phyloP scores from a whole-genome alignment of 2,888 invertebrate genomes.

The Ectemnius cavifrons region DNA sequence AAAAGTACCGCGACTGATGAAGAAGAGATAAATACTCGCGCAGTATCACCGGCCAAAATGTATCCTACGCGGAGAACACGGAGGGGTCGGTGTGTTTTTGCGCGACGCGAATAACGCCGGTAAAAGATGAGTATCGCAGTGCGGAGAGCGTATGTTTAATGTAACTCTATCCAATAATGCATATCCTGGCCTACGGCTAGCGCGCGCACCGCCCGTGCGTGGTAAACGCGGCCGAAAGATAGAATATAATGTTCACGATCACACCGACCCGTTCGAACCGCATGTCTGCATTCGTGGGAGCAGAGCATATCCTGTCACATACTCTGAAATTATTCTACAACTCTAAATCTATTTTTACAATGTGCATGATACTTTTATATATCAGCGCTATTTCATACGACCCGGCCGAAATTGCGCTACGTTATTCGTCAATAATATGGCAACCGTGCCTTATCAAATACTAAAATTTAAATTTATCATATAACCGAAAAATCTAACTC shows the following conservation, averaged over 20 bases:
- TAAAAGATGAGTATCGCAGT: slow-evolving; percentile 41
- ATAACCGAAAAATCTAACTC: no score
- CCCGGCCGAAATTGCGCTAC: no score
- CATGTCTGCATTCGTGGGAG: background rate
- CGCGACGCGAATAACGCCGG: slow-evolving; percentile 25
- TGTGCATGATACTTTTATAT: no score
- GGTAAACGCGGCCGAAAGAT: slow-evolving; percentile 55
- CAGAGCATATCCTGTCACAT: no score
- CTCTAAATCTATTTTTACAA: no score
- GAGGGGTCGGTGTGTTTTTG: background rate
- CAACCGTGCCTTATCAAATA: background rate
- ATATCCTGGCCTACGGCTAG: slow-evolving; percentile 74
- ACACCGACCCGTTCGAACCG: background rate
- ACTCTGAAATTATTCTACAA: no score
- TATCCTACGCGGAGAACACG: background rate
- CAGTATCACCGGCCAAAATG: background rate
- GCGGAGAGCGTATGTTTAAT: slow-evolving; percentile 69
- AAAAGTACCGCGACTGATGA: background rate
- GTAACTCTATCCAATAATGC: slow-evolving; percentile 78
- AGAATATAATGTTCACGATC: slow-evolving; percentile 20
- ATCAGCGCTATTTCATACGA: no score
- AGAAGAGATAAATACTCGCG: background rate
- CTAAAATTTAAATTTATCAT: background rate
- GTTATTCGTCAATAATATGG: no score
- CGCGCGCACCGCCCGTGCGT: slow-evolving; percentile 37